Conservation (phyloP, 2,797 vertebrate species). For the Bradypodion pumilum region DNA sequence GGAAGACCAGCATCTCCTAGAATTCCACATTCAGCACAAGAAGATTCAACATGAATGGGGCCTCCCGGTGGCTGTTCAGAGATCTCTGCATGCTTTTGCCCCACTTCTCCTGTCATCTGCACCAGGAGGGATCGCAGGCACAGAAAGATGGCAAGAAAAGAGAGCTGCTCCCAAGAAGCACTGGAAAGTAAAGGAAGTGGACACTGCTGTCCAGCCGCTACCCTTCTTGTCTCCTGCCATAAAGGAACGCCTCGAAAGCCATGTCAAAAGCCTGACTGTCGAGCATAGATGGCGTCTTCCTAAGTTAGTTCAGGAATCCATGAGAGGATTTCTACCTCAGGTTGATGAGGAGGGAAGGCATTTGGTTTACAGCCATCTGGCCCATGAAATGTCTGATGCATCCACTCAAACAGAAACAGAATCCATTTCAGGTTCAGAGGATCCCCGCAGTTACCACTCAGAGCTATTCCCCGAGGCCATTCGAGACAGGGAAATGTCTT, state of each 20-base stretch:
- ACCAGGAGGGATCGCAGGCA: too few relatives aligned
- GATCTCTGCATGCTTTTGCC: slow-evolving; percentile 24
- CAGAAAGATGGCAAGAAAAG: too few relatives aligned
- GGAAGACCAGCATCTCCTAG: too few relatives aligned
- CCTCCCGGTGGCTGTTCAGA: slow-evolving; percentile 51
- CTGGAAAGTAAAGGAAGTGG: too few relatives aligned
- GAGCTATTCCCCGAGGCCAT: neutral
- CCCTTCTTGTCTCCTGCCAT: neutral
- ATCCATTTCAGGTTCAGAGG: neutral
- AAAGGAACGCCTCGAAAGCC: neutral
- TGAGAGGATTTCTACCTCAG: too few relatives aligned
- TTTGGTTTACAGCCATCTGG: neutral
- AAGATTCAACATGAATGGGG: slow-evolving; percentile 62
- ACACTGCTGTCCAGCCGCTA: too few relatives aligned
- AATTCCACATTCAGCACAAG: too few relatives aligned
- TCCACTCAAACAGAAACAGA: too few relatives aligned
- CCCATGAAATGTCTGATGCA: too few relatives aligned
- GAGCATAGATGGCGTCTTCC: neutral
- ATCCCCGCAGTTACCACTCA: neutral
- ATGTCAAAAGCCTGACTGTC: neutral
- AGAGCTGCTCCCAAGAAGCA: too few relatives aligned
- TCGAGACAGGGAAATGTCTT: neutral
- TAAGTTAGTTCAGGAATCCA: too few relatives aligned
- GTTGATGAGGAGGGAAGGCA: neutral
- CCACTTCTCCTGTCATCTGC: neutral